Evolutionary conservation across 2,113 vertebrate species (phyloP), one percentile per base, ranked within the genome.

Genomic region (Macquaria ambigua): DNA sequence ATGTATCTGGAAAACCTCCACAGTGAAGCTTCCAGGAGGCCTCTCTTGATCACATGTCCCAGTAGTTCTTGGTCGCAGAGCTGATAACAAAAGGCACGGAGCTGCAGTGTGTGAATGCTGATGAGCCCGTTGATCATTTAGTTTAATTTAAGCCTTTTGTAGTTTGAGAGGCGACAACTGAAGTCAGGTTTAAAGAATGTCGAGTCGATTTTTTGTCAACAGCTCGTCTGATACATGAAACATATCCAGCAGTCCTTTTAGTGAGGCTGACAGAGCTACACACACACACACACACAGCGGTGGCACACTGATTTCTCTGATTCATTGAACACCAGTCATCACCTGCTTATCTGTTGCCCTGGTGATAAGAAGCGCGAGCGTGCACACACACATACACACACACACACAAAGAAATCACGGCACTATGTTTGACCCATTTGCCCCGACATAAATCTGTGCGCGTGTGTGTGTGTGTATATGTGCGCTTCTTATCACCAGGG

Each of bases 261-360:
- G 69, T 74, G 52, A 69, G 53, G 41, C 48, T 52, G 50, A 52
- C 50, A 20, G 50, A 18, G 50, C 50, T 20, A 52, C 7, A 71
- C 46, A 48, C 43, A 72, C 34, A 64, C 5, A 41, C 43, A 48
- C 66, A 68, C 66, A 58, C 52, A 56, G 41, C 8, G 21, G 50
- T 3, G 4, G 8, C 78, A 0, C 59, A 12, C 31, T 25, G 68
- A 75, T 87, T 74, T 31, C 75, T 84, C 52, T 53, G 56, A 85
- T 72, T 87, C 82, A 3, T 37, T 74, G 62, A 84, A 74, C 81
- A 77, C n/a, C 77, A 75, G 58, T 80, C 68, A 58, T 85, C 69
- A 81, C 69, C 77, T 82, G 84, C 72, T 74, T 69, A 72, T 71
- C 79, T 70, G 89, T 91, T 87, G 75, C 87, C 67, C 0, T 70